A percentile compares a stretch with the other conserved stretches of the same genome.
Evolutionary conservation across 2,888 invertebrate genomes (phyloP).

Genomic region (Merodon equestris): DNA sequence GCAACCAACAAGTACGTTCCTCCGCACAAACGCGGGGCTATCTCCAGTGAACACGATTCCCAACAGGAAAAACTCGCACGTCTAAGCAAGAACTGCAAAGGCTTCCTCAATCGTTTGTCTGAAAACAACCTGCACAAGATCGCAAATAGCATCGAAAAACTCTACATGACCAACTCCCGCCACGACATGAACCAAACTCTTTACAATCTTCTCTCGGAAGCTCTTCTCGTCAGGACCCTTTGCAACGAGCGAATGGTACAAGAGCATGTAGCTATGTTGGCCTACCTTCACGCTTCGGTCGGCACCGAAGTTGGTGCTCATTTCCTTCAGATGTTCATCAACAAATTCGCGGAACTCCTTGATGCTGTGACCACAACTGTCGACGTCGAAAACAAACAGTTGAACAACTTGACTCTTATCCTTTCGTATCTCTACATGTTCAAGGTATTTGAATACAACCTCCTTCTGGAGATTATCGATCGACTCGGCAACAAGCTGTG

Average conservation of each 20-base stretch:
- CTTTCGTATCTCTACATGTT: constrained; percentile 92
- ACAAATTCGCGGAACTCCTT: constrained; percentile 83
- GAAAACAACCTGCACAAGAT: constrained; percentile 94
- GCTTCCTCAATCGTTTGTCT: constrained; percentile 90
- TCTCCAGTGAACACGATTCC: constrained; percentile 77
- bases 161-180: constrained; percentile 90
- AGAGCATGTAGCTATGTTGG: constrained; percentile 90
- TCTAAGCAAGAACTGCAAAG: constrained; percentile 91
- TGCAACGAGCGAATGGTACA: constrained; percentile 88
- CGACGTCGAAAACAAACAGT: constrained; percentile 85
- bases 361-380: constrained; percentile 77
- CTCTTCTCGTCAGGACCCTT: constrained; percentile 82
- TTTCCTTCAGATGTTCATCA: constrained; percentile 87
- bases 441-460: constrained; percentile 87
- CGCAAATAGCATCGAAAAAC: constrained; percentile 86
- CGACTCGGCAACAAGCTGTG: constrained; percentile 82
- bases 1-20: constrained; percentile 86
- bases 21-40: constrained; percentile 86
- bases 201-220: constrained; percentile 84
- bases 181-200: constrained; percentile 90
- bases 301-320: constrained; percentile 94
- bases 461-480: constrained; percentile 89
- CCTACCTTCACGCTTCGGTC: constrained; percentile 92
- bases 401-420: constrained; percentile 89
- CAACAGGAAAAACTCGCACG: constrained; percentile 82